Conservation (phyloP, 1,140 invertebrate species). For the Penaeus vannamei region DNA sequence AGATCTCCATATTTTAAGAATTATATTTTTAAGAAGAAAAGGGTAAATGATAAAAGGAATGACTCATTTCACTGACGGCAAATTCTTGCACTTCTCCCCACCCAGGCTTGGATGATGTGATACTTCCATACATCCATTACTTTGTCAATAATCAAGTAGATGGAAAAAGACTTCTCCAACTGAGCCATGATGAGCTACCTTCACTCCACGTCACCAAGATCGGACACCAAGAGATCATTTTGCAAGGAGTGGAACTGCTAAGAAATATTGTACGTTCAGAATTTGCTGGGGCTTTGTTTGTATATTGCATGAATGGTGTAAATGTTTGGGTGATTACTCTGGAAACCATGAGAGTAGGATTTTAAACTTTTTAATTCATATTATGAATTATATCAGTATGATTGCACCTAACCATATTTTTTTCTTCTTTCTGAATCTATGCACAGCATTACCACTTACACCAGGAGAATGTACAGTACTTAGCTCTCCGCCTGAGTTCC, state of each 20-base stretch:
- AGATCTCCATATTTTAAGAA: no score
- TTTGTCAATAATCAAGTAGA: constrained; percentile 86
- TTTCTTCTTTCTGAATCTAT: constrained; percentile 67
- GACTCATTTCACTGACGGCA: not conserved
- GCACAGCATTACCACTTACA: constrained; percentile 90
- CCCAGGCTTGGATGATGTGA: constrained; percentile 77
- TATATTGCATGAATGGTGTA: constrained; percentile 40
- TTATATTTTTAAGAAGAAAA: no score
- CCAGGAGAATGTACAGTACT: constrained; percentile 89
- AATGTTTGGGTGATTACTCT: not conserved
- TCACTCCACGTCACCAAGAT: constrained; percentile 86
- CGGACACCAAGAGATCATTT: constrained; percentile 92
- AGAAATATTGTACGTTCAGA: constrained; percentile 83
- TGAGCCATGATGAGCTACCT: constrained; percentile 89
- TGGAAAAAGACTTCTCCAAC: constrained; percentile 85
- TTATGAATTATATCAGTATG: not conserved
- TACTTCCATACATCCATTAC: constrained; percentile 85
- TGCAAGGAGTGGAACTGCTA: constrained; percentile 91
- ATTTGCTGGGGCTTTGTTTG: constrained; percentile 13
- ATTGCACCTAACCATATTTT: not conserved
- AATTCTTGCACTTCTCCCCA: not conserved
- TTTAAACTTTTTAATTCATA: no score
- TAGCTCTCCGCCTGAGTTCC: constrained; percentile 87
- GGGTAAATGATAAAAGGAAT: not conserved
- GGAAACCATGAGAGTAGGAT: no score